Base-by-base conservation (phyloP, 1,140 invertebrate species). In the Hetaerina americana region DNA sequence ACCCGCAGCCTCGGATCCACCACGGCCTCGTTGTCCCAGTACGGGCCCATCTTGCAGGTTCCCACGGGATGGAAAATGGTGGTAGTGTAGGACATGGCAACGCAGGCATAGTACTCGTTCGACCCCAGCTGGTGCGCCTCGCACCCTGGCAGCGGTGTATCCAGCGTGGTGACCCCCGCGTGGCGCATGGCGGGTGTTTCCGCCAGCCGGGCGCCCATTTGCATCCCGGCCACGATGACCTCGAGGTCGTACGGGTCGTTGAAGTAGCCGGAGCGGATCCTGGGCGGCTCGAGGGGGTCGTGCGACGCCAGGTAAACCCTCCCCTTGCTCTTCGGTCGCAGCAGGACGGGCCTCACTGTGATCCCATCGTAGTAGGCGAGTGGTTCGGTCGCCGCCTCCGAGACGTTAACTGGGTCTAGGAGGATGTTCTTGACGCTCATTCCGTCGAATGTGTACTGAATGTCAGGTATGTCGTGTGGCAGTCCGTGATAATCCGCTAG, bases 231-330 rank as follows among this genome's bases (percentile, higher is more conserved):
- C 10, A 70, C 72, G 18, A 85, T 15, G 18, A 82, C 78, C 49
- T 79, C 67, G n/a, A 81, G 74, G 66, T 86, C 84, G 25, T 80
- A 79, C 5, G 76, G 76, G 73, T 86, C 81, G 0, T 81, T 81
- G 12, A 89, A 81, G 78, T 87, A 88, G 73, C 88, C 88, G 1
- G 88, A 85, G 76, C 88, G 82, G 71, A 92, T 85, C 8, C 84
- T 75, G 0, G 90, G 90, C 76, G 85, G 83, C 72, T 85, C 83
- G 26, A 83, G 82, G 3, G 89, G 89, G 80, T 91, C 83, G 28
- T 75, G 80, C 70, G 81, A 79, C 69, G 80, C 82, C 1, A 83
- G 75, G 18, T 71, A 74, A 25, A 83, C 69, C 5, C 68, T 72
- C 25, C 82, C 82, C 74, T 79, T 79, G 66, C 87, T 88, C 74